Percentiles rank a stretch among this genome's conserved stretches.
Conservation (phyloP, 2,113 vertebrate species). For the Nothobranchius kuhntae region DNA sequence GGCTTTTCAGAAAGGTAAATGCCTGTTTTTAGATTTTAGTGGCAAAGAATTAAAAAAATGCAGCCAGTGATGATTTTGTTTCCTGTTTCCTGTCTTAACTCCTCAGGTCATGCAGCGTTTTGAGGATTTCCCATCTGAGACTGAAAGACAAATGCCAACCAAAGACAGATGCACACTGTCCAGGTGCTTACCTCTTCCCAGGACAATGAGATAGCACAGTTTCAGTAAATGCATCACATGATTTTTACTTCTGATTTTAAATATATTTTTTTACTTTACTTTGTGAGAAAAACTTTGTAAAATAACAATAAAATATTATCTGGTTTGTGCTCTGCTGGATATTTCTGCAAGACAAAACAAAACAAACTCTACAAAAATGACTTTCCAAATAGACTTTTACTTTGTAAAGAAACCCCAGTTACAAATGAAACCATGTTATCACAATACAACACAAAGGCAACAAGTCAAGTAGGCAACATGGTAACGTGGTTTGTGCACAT, state of each 20-base stretch:
- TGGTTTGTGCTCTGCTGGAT: background rate
- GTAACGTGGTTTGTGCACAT: constrained; percentile 49
- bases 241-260: too few relatives aligned
- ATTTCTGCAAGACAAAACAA: constrained; percentile 11
- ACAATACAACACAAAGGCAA: constrained; percentile 76
- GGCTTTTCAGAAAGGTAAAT: constrained; percentile 81
- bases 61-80: background rate
- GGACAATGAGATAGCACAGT: background rate
- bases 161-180: background rate
- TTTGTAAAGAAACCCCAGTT: constrained; percentile 41
- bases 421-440: constrained; percentile 54
- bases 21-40: background rate
- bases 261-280: too few relatives aligned
- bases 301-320: background rate
- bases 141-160: constrained; percentile 7
- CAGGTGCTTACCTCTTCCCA: constrained; percentile 12
- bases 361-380: constrained; percentile 6
- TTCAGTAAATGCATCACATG: too few relatives aligned
- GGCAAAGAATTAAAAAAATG: background rate
- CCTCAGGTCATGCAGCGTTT: constrained; percentile 69
- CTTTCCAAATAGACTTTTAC: constrained; percentile 68
- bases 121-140: background rate
- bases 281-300: too few relatives aligned
- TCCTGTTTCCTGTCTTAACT: constrained; percentile 12
- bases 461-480: constrained; percentile 64